Conservation (phyloP, 2,113 vertebrate genomes). For the Mustelus asterias region DNA sequence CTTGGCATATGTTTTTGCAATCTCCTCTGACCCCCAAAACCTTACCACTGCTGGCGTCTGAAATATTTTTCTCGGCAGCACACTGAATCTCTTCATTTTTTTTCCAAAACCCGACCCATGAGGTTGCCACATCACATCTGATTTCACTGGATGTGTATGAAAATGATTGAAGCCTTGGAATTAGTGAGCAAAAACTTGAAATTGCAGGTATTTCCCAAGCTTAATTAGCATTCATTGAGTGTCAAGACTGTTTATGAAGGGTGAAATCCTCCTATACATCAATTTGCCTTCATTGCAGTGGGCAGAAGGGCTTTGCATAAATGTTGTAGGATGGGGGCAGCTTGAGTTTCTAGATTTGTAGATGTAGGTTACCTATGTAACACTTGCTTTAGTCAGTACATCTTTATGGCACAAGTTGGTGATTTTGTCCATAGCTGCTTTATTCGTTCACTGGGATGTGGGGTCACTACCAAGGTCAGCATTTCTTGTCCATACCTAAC, state of each 20-base stretch:
- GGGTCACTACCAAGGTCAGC: too few species aligned
- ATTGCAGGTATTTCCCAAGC: not conserved
- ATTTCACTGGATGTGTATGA: too few species aligned
- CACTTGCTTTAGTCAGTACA: not conserved
- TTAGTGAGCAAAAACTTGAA: not conserved
- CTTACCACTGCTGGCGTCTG: not conserved
- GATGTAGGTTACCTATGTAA: not conserved
- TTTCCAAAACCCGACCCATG: not conserved
- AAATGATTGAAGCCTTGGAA: not conserved
- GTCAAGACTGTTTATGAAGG: not conserved
- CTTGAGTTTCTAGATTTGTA: not conserved
- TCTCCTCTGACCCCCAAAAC: not conserved
- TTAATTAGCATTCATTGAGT: not conserved
- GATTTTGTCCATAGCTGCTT: not conserved
- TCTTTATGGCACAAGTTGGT: not conserved
- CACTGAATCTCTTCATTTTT: not conserved
- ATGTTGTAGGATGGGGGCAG: not conserved
- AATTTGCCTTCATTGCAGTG: not conserved
- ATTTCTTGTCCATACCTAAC: not conserved
- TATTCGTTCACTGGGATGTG: not conserved
- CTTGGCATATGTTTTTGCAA: not conserved
- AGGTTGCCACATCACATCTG: not conserved
- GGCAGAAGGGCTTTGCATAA: not conserved
- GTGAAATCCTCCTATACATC: not conserved
- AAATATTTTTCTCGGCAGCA: not conserved